Conservation (phyloP, 2,113 vertebrate species). For the Junco hyemalis region DNA sequence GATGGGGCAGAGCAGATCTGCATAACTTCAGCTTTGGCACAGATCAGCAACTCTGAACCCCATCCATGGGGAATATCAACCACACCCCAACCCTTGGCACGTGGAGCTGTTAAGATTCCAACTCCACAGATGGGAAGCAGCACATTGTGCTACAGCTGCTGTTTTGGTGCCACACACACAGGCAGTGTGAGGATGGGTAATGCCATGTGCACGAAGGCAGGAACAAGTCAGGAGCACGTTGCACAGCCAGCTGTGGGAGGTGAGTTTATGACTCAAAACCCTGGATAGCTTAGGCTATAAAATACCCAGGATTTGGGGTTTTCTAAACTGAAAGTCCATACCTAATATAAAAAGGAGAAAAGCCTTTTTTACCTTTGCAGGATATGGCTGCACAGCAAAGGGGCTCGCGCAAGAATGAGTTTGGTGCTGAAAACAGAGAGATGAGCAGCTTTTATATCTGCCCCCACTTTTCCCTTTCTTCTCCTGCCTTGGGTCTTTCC, state of each 20-base stretch:
- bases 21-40: neutral
- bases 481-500: neutral
- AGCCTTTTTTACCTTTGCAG: neutral
- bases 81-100: accelerated
- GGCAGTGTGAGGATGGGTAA: neutral
- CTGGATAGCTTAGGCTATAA: neutral
- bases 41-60: neutral
- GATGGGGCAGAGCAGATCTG: neutral
- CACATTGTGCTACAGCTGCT: neutral
- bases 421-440: neutral
- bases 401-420: neutral
- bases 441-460: neutral
- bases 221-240: neutral
- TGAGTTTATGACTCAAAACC: neutral
- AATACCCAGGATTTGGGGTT: neutral
- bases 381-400: neutral
- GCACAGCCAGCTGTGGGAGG: neutral
- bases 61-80: neutral
- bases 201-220: accelerated
- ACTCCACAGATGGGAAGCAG: neutral
- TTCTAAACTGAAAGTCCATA: neutral
- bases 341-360: neutral
- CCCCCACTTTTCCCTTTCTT: neutral
- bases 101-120: neutral
- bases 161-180: neutral